These are phyloP conservation scores for Teleiodes luculella DNA, from an alignment of 2,888 invertebrate species.

Conservation along the genomic window DNA sequence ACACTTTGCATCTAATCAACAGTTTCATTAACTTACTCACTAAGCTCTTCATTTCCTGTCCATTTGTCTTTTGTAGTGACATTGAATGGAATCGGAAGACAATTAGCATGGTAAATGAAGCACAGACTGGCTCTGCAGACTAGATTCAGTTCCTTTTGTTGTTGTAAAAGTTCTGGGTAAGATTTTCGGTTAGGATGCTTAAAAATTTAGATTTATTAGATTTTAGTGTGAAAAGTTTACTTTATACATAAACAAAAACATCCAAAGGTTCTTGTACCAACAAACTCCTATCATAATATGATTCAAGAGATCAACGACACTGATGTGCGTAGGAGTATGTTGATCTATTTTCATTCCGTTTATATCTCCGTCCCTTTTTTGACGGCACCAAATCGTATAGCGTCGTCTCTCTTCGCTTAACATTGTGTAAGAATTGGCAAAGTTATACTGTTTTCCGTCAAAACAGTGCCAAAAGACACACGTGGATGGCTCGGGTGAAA, in stretches of 20 bases:
- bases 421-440: constrained; percentile 74
- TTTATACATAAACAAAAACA: not conserved
- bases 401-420: constrained; percentile 33
- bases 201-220: too few species aligned
- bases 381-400: constrained; percentile 27
- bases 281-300: constrained; percentile 36
- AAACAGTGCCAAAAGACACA: constrained; percentile 61
- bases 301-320: constrained; percentile 70
- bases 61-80: too few species aligned
- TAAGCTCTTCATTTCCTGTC: too few species aligned
- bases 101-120: too few species aligned
- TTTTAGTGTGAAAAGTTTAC: too few species aligned
- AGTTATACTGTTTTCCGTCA: constrained; percentile 47
- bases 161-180: too few species aligned
- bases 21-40: too few species aligned
- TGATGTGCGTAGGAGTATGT: constrained; percentile 62
- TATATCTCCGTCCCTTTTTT: constrained; percentile 45
- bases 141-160: too few species aligned
- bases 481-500: constrained; percentile 51
- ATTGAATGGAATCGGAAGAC: too few species aligned
- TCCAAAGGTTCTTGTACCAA: not conserved
- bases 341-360: constrained; percentile 64
- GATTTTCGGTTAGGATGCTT: too few species aligned
- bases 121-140: too few species aligned
- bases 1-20: too few species aligned